These are phyloP conservation scores for Salvelinus namaycush DNA, from an alignment of 2,113 vertebrate species.

Conservation along the genomic window DNA sequence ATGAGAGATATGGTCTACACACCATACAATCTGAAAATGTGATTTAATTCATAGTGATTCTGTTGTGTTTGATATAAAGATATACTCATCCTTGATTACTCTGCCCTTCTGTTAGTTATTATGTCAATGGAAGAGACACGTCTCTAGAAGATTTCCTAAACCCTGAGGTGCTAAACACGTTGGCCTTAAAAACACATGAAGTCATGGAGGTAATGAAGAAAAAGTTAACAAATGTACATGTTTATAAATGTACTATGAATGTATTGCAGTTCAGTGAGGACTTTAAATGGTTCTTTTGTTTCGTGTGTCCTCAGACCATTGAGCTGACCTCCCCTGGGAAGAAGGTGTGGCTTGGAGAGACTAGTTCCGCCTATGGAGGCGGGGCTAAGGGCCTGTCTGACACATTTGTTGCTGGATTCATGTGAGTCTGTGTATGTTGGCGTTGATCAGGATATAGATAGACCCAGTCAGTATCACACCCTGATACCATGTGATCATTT, in stretches of 20 bases:
- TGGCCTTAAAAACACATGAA: conserved; percentile 71
- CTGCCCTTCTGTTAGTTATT: conserved; percentile 78
- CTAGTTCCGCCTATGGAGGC: conserved; percentile 91
- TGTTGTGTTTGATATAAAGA: neutral
- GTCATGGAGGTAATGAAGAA: conserved; percentile 77
- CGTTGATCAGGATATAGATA: too few species aligned
- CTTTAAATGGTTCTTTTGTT: neutral
- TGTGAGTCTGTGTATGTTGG: conserved; percentile 76
- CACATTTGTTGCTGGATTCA: conserved; percentile 88
- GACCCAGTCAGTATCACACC: neutral
- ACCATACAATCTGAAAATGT: neutral
- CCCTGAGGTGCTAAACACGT: conserved; percentile 83
- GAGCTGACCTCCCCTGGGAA: conserved; percentile 71
- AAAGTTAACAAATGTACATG: too few species aligned
- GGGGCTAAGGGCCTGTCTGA: conserved; percentile 86
- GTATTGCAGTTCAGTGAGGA: neutral
- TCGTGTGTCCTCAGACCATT: conserved; percentile 30
- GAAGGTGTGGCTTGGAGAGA: conserved; percentile 93
- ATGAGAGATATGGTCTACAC: too few species aligned
- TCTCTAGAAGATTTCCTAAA: conserved; percentile 87
- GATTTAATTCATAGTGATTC: neutral
- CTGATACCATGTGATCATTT: neutral
- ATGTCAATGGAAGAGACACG: conserved; percentile 85
- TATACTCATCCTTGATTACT: neutral
- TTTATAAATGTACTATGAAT: neutral